phyloP scores from a whole-genome alignment of 2,888 invertebrate species.

The Branchipolynoe longqiensis region DNA sequence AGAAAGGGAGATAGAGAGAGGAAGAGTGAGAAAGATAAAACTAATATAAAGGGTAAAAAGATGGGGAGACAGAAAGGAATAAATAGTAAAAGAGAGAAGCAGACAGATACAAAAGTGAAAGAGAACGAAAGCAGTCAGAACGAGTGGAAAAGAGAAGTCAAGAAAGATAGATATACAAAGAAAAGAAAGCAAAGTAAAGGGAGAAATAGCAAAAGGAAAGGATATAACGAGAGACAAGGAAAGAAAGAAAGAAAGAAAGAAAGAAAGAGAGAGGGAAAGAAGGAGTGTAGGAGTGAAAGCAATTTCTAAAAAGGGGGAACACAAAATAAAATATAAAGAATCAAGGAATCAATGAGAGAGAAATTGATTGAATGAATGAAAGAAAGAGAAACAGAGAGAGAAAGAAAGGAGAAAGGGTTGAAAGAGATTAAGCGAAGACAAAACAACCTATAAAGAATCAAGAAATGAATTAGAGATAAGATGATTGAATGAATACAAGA shows the following conservation, averaged over 20 bases:
- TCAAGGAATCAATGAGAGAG: neutral
- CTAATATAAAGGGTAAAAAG: neutral
- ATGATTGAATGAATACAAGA: too few species aligned
- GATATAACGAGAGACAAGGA: neutral
- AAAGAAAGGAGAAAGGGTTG: neutral
- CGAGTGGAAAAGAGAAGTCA: neutral
- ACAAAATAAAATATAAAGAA: too few species aligned
- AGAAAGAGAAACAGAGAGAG: neutral
- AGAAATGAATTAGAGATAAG: neutral
- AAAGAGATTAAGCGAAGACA: too few species aligned
- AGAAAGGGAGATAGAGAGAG: neutral
- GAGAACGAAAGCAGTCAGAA: neutral
- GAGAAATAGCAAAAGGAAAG: neutral
- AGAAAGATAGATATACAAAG: neutral
- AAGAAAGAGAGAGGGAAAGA: neutral
- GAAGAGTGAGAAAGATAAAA: neutral
- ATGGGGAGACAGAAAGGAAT: neutral
- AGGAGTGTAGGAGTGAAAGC: neutral
- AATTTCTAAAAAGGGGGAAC: neutral
- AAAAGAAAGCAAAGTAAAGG: neutral
- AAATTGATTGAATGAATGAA: neutral
- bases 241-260: neutral
- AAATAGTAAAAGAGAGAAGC: neutral
- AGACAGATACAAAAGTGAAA: neutral
- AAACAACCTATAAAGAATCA: too few species aligned